Conservation (phyloP, 2,888 invertebrate species). For the Gonocerus acuteangulatus region DNA sequence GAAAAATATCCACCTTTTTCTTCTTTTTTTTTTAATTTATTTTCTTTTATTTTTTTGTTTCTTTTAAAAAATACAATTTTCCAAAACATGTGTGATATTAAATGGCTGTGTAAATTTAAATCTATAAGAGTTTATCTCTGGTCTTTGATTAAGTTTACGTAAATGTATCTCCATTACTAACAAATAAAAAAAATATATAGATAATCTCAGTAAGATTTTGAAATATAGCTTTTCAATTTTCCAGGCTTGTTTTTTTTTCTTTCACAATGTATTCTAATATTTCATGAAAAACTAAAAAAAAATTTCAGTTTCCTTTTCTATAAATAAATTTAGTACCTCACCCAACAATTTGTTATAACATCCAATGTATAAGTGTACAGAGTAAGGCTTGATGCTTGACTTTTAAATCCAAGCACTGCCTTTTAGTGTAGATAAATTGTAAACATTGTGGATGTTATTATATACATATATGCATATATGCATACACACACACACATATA, state of each 20-base stretch:
- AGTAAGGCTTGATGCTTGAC: slow-evolving; percentile 29
- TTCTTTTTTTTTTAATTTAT: neutral
- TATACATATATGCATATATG: neutral
- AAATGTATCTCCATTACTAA: neutral
- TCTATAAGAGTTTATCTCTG: slow-evolving; percentile 17
- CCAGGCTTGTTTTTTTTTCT: too few relatives aligned
- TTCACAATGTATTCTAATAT: too few relatives aligned
- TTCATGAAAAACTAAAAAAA: neutral
- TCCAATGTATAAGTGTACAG: slow-evolving; percentile 22
- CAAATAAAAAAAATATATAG: neutral
- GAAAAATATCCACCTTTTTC: neutral
- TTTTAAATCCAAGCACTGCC: slow-evolving; percentile 29
- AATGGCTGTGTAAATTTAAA: slow-evolving; percentile 28
- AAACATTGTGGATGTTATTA: slow-evolving; percentile 7
- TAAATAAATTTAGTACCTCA: neutral
- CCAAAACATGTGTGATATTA: slow-evolving; percentile 27
- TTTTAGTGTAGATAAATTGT: slow-evolving; percentile 18
- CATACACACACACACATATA: neutral
- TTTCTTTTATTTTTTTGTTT: neutral
- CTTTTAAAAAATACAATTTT: neutral
- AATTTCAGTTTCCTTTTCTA: neutral
- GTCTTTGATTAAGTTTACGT: neutral
- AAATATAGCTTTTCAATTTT: too few relatives aligned
- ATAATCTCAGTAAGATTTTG: too few relatives aligned
- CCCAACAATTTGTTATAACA: slow-evolving; percentile 7